phyloP scores from a whole-genome alignment of 2,797 vertebrate species.

The Thamnophis elegans region DNA sequence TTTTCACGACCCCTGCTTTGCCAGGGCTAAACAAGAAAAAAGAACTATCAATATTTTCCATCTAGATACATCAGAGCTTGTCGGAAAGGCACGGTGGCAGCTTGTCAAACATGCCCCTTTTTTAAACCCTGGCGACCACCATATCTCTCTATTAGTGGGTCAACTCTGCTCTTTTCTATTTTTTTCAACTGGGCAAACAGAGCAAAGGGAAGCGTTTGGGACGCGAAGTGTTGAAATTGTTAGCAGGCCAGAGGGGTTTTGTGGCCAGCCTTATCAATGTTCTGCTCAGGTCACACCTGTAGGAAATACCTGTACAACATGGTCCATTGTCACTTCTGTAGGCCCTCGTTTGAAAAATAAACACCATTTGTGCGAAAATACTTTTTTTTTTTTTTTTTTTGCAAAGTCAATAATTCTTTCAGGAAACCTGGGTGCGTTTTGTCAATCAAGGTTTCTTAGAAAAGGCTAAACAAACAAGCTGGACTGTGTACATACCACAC shows the following conservation, averaged over 20 bases:
- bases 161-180: neutral
- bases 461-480: conserved; percentile 45
- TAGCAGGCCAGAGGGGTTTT: conserved; percentile 6
- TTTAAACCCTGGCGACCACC: neutral
- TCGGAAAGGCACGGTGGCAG: fast-evolving
- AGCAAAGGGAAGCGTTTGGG: neutral
- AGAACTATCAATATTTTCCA: neutral
- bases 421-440: conserved; percentile 41
- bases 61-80: fast-evolving
- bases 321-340: conserved; percentile 47
- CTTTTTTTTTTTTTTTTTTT: conserved; percentile 2
- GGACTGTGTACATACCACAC: neutral
- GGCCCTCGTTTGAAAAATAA: conserved; percentile 17
- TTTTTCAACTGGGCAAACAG: fast-evolving
- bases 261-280: conserved; percentile 31
- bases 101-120: neutral
- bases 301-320: conserved; percentile 37
- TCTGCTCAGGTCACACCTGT: conserved; percentile 48
- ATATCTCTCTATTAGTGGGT: neutral
- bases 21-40: neutral
- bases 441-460: neutral
- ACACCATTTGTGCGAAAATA: conserved; percentile 33
- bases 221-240: conserved; percentile 20
- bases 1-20: neutral
- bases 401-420: conserved; percentile 37